Evolutionary conservation across 2,888 invertebrate genomes (phyloP), one percentile per base, ranked within the genome.

Genomic region (Drosophila picticornis): DNA sequence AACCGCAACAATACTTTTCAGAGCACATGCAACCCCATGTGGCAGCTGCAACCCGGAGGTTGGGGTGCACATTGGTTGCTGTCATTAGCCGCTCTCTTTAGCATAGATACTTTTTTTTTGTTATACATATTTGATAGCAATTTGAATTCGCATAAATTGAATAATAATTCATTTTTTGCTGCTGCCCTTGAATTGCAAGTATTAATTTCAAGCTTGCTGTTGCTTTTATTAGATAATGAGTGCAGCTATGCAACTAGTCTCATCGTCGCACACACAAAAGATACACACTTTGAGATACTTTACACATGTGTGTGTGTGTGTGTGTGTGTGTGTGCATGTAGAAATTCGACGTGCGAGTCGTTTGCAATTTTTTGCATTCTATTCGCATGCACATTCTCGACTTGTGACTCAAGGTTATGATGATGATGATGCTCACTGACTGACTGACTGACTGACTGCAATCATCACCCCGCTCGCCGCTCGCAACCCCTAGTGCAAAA

Each of bases 321-420:
- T 38, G 27, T 27, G 25, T 19, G 9, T 10, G 9, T 38, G 4
- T 34, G 34, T 36, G 34, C 34, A 27, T 51, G 29, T 25, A 43
- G 56, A 66, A 66, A 68, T 68, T 68, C 51, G 68, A 59, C 32
- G 36, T 70, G 57, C 51, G 64, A 63, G 34, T 72, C 62, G 61
- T 52, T 70, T 70, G 40, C 40, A 38, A 69, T 71, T 75, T 78
- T 78, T 74, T 71, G 77, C 82, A 84, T 84, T 80, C 77, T 70
- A 73, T 77, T 88, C 73, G 81, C 88, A 87, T 80, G 83, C 88
- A 83, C 85, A 85, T 85, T 86, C 85, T 88, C 85, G 68, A 77
- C 83, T 85, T 83, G 85, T 88, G 85, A 85, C 85, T 85, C 85
- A 85, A 85, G 85, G 85, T 85, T 85, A 88, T 80, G 83, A 81